A percentile compares a stretch with the other conserved stretches of the same genome.
phyloP scores from a whole-genome alignment of 2,888 invertebrate genomes.

The Lagria hirta region DNA sequence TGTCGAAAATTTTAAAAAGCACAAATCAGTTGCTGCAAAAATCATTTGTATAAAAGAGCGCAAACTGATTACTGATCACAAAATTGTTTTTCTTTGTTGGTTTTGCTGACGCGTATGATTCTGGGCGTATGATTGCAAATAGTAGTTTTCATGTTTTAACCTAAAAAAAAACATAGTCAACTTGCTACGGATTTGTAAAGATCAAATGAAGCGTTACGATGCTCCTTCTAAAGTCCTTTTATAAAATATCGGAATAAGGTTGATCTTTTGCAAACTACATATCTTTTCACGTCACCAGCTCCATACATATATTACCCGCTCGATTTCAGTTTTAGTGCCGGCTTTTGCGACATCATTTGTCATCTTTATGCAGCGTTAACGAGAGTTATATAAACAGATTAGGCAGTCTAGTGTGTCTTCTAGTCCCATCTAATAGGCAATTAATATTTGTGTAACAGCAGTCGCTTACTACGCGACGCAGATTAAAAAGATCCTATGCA shows the following conservation, averaged over 20 bases:
- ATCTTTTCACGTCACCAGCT: conserved; percentile 27
- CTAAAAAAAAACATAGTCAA: conserved; percentile 11
- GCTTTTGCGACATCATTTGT: conserved; percentile 19
- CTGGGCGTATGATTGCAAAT: conserved; percentile 5
- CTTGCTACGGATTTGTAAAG: conserved; percentile 6
- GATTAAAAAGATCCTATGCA: conserved; percentile 13
- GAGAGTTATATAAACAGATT: conserved; percentile 16
- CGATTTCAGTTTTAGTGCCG: conserved; percentile 26
- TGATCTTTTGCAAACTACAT: conserved; percentile 23
- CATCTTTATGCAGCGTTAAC: conserved; percentile 19
- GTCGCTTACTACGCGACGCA: too few relatives aligned
- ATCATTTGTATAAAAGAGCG: too few relatives aligned
- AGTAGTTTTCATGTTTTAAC: conserved; percentile 4
- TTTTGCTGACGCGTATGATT: conserved; percentile 19
- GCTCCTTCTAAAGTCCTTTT: conserved; percentile 8
- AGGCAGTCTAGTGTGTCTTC: too few relatives aligned
- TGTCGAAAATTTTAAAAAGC: too few relatives aligned
- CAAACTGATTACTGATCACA: too few relatives aligned
- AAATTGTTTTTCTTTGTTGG: too few relatives aligned
- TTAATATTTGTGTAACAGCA: too few relatives aligned
- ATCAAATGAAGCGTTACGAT: conserved; percentile 16
- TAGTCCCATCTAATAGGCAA: too few relatives aligned
- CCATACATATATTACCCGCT: conserved; percentile 30
- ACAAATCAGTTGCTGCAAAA: too few relatives aligned
- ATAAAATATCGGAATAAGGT: conserved; percentile 13